These are phyloP conservation scores for Drepana falcataria DNA, from an alignment of 2,888 invertebrate species.

Conservation along the genomic window DNA sequence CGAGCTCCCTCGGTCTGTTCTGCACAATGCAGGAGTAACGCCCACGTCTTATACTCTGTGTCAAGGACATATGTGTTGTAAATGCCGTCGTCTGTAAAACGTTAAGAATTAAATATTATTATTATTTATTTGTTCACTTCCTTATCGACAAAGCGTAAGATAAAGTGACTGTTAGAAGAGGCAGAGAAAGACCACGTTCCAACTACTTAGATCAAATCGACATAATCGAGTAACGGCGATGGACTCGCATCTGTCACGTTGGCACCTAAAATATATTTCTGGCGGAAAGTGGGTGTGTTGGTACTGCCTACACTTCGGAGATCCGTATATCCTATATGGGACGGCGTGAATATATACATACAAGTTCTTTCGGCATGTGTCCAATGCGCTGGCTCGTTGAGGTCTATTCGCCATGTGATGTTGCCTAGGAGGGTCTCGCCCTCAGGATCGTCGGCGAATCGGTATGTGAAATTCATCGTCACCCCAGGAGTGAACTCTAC, in stretches of 20 bases:
- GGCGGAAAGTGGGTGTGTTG: too few species aligned
- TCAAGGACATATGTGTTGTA: slow-evolving; percentile 93
- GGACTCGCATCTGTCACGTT: too few species aligned
- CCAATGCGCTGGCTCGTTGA: slow-evolving; percentile 89
- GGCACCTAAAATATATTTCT: too few species aligned
- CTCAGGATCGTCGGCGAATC: slow-evolving; percentile 89
- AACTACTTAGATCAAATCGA: too few species aligned
- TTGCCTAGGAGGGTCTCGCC: slow-evolving; percentile 89
- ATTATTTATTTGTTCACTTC: slow-evolving; percentile 3
- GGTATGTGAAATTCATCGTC: slow-evolving; percentile 93
- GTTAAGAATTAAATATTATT: not conserved
- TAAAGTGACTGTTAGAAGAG: too few species aligned
- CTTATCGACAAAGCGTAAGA: too few species aligned
- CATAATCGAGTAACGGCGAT: too few species aligned
- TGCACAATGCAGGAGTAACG: slow-evolving; percentile 90
- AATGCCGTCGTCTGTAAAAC: slow-evolving; percentile 86
- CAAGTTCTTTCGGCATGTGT: slow-evolving; percentile 91
- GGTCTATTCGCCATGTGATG: slow-evolving; percentile 90
- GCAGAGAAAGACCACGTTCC: too few species aligned
- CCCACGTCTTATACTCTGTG: slow-evolving; percentile 91
- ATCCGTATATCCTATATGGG: slow-evolving; percentile 4
- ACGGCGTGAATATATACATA: slow-evolving; percentile 54
- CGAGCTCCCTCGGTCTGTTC: slow-evolving; percentile 87
- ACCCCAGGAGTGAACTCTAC: slow-evolving; percentile 80
- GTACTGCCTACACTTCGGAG: too few species aligned